Evolutionary conservation across 1,140 invertebrate species (phyloP).

Genomic region (Trypoxylus dichotomus): DNA sequence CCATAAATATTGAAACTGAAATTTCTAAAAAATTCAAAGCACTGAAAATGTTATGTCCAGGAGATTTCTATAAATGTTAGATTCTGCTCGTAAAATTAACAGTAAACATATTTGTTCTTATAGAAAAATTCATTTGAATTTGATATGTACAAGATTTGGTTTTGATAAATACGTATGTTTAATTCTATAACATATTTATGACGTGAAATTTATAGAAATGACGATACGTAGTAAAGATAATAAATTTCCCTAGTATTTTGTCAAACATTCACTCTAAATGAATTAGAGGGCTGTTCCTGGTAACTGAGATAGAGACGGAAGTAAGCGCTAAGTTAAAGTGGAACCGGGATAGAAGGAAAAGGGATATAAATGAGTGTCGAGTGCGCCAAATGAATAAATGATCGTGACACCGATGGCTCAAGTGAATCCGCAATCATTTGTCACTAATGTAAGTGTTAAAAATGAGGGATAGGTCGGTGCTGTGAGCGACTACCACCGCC

Average conservation of each 20-base stretch:
- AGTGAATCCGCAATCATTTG: conserved; percentile 22
- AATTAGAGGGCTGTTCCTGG: neutral
- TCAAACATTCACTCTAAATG: neutral
- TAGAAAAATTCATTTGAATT: too few relatives aligned
- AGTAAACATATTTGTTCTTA: too few relatives aligned
- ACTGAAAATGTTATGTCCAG: too few relatives aligned
- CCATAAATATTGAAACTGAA: too few relatives aligned
- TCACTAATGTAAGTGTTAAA: conserved; percentile 24
- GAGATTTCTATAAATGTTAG: too few relatives aligned
- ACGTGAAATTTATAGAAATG: neutral
- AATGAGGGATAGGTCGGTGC: conserved; percentile 14
- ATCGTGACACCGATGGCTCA: conserved; percentile 20
- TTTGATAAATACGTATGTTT: neutral
- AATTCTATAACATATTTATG: neutral
- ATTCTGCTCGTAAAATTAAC: too few relatives aligned
- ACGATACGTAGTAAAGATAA: neutral
- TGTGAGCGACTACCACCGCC: neutral
- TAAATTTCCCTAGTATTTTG: neutral
- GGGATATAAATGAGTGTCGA: conserved; percentile 21
- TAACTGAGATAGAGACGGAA: neutral
- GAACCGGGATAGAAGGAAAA: neutral
- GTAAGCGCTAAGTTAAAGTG: neutral
- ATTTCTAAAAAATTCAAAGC: too few relatives aligned
- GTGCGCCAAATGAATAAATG: conserved; percentile 21
- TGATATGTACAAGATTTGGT: too few relatives aligned